Percentiles rank a stretch among this genome's conserved stretches.
These are phyloP conservation scores for Varanus salvator DNA, from an alignment of 2,113 vertebrate genomes.

Conservation along the genomic window DNA sequence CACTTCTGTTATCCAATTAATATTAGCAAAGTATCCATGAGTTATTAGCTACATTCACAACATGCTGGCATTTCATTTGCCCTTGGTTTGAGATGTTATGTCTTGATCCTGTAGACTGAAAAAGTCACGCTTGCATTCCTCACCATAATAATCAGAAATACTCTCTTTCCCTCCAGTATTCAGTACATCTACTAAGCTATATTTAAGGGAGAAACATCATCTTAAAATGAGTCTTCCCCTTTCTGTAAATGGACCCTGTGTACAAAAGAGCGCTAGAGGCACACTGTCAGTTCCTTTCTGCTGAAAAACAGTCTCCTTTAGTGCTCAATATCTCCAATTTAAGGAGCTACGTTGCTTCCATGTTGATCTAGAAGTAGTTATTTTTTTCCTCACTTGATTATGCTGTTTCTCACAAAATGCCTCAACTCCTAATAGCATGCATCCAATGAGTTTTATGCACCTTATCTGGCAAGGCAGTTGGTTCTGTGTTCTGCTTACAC, in stretches of 20 bases:
- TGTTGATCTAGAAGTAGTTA: conserved; percentile 18
- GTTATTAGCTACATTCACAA: conserved; percentile 1
- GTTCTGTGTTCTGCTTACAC: background rate
- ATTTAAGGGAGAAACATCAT: conserved; percentile 19
- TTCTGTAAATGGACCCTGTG: background rate
- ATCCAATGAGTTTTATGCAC: background rate
- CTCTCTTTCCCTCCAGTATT: background rate
- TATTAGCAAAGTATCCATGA: background rate
- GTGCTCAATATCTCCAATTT: background rate
- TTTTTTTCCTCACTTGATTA: conserved; percentile 3
- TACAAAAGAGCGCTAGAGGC: conserved; percentile 15
- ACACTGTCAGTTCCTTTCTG: background rate
- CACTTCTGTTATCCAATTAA: background rate
- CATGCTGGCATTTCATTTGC: background rate
- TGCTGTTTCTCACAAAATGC: background rate
- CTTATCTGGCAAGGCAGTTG: conserved; percentile 1
- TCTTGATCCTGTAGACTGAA: background rate
- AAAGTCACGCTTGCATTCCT: background rate
- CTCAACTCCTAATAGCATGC: background rate
- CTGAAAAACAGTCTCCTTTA: conserved; percentile 11
- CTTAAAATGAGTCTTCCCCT: conserved; percentile 3
- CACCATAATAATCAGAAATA: background rate
- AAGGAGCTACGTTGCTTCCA: conserved; percentile 24
- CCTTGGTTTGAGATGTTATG: background rate
- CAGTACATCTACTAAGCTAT: background rate